These are phyloP conservation scores for Rhinoptilus africanus DNA, from an alignment of 2,113 vertebrate genomes.

Conservation along the genomic window DNA sequence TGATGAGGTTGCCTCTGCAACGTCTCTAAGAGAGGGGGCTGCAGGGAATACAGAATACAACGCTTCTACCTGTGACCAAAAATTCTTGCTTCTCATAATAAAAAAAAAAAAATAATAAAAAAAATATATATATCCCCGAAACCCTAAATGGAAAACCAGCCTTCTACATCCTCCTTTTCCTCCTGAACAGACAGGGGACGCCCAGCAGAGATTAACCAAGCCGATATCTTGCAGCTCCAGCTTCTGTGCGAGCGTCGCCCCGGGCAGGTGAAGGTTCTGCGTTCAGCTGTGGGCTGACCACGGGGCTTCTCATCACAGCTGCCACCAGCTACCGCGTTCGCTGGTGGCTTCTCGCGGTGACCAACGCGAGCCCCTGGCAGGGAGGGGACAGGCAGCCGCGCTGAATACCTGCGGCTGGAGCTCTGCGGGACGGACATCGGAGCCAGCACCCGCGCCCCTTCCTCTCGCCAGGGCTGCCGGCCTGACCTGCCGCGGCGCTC, in stretches of 20 bases:
- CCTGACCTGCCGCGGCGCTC: background rate
- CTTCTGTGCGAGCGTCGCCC: background rate
- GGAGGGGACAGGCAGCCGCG: background rate
- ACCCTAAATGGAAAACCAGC: background rate
- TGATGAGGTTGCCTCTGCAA: background rate
- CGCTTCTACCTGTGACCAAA: background rate
- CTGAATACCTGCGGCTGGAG: background rate
- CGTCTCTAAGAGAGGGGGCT: background rate
- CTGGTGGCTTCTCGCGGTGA: background rate
- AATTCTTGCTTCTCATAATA: background rate
- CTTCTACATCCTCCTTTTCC: background rate
- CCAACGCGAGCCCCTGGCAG: background rate
- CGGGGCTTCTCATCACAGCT: background rate
- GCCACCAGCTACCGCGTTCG: background rate
- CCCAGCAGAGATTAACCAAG: background rate
- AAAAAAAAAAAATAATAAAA: background rate
- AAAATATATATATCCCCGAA: background rate
- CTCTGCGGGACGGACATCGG: accelerated
- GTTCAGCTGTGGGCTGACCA: background rate
- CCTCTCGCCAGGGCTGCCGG: background rate
- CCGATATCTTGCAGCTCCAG: background rate
- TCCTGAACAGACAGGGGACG: background rate
- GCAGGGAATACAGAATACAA: background rate
- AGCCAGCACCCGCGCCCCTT: background rate
- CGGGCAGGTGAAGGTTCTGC: background rate